Conservation (phyloP, 1,140 invertebrate species). For the Tetramorium simillimum region DNA sequence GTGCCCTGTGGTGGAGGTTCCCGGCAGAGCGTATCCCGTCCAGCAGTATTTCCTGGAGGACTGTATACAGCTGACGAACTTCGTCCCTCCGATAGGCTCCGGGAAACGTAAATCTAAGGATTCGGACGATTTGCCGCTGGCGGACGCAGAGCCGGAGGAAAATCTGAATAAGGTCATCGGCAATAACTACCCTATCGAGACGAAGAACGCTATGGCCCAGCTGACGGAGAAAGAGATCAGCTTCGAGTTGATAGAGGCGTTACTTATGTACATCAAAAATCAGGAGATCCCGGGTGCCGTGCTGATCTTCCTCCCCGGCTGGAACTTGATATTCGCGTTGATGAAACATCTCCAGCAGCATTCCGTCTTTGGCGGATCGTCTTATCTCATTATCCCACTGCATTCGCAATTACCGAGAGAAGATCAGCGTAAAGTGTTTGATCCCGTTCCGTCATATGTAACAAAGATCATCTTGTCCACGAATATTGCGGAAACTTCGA, state of each 20-base stretch:
- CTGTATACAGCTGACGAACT: slow-evolving; percentile 92
- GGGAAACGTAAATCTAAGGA: slow-evolving; percentile 89
- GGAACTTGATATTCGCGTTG: slow-evolving; percentile 97
- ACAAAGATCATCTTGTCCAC: slow-evolving; percentile 96
- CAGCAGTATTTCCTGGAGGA: slow-evolving; percentile 96
- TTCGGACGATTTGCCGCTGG: slow-evolving; percentile 88
- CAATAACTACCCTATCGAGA: slow-evolving; percentile 84
- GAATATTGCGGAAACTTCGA: slow-evolving; percentile 97
- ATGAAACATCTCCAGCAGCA: slow-evolving; percentile 94
- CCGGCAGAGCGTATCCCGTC: slow-evolving; percentile 93
- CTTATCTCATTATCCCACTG: slow-evolving; percentile 92
- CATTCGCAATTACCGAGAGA: slow-evolving; percentile 96
- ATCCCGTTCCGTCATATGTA: slow-evolving; percentile 89
- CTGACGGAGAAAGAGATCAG: slow-evolving; percentile 96
- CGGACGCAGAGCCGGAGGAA: slow-evolving; percentile 89
- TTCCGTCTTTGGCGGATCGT: slow-evolving; percentile 90
- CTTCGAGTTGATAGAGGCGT: slow-evolving; percentile 95
- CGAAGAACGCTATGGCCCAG: slow-evolving; percentile 90
- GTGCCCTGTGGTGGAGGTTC: slow-evolving; percentile 93
- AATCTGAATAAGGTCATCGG: slow-evolving; percentile 90
- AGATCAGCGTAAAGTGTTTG: slow-evolving; percentile 95
- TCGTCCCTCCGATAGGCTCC: slow-evolving; percentile 90
- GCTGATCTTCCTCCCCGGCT: slow-evolving; percentile 96
- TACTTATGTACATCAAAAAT: slow-evolving; percentile 91
- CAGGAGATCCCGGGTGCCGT: slow-evolving; percentile 93